phyloP scores from a whole-genome alignment of 2,888 invertebrate genomes.

The Carterocephalus palaemon region DNA sequence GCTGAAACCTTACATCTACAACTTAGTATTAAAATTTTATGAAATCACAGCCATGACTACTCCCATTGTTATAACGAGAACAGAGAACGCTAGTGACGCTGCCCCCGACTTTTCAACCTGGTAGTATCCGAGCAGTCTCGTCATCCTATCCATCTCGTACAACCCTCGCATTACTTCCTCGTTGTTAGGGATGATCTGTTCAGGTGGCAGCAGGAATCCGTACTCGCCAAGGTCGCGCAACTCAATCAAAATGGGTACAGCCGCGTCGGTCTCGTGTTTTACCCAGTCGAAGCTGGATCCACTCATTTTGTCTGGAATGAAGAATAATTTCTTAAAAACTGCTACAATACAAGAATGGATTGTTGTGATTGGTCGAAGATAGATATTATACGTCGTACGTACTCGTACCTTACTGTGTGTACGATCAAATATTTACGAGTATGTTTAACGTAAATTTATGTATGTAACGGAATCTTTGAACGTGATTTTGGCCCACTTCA shows the following conservation, averaged over 20 bases:
- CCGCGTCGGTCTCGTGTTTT: conserved; percentile 67
- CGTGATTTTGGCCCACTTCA: too few relatives aligned
- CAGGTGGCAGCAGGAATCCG: conserved; percentile 78
- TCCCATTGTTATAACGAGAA: conserved; percentile 35
- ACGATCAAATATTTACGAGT: too few relatives aligned
- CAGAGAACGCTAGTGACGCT: conserved; percentile 33
- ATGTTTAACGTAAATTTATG: too few relatives aligned
- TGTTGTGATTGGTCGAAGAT: too few relatives aligned
- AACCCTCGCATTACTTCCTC: conserved; percentile 81
- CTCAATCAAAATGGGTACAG: conserved; percentile 79
- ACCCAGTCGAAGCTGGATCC: conserved; percentile 80
- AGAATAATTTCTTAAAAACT: too few relatives aligned
- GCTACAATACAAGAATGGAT: too few relatives aligned
- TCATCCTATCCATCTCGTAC: conserved; percentile 59
- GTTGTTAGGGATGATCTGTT: conserved; percentile 75
- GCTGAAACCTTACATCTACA: not conserved
- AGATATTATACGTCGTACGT: too few relatives aligned
- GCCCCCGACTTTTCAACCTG: conserved; percentile 32
- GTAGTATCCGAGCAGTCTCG: conserved; percentile 50
- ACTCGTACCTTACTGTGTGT: too few relatives aligned
- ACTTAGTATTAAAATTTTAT: not conserved
- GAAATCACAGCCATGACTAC: conserved; percentile 28
- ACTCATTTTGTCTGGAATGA: conserved; percentile 67
- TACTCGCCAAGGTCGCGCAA: conserved; percentile 77
- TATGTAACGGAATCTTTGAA: too few relatives aligned